phyloP scores from a whole-genome alignment of 2,888 invertebrate genomes.

The Tachina lurida region DNA sequence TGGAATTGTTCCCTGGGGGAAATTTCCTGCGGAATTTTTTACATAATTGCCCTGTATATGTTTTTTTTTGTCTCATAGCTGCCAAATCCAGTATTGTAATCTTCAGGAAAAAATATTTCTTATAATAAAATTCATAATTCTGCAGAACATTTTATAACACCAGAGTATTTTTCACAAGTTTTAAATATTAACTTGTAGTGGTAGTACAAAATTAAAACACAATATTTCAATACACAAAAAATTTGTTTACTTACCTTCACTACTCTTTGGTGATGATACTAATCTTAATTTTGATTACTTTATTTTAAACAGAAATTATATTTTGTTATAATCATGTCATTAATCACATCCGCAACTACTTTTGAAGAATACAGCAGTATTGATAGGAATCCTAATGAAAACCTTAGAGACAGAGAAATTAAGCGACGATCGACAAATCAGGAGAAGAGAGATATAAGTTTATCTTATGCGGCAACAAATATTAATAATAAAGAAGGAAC shows the following conservation, averaged over 20 bases:
- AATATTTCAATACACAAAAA: neutral
- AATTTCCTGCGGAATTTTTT: too few species aligned
- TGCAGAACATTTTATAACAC: too few species aligned
- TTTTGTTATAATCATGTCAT: constrained; percentile 32
- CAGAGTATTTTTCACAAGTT: too few species aligned
- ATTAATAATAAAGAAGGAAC: constrained; percentile 82
- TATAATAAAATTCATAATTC: too few species aligned
- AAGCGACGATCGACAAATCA: constrained; percentile 72
- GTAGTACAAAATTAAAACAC: neutral
- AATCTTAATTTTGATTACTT: constrained; percentile 11
- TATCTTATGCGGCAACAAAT: constrained; percentile 82
- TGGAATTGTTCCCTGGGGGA: too few species aligned
- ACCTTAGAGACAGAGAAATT: constrained; percentile 31
- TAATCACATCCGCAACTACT: constrained; percentile 50
- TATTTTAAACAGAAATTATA: constrained; percentile 54
- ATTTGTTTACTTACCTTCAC: constrained; percentile 45
- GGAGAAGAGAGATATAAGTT: constrained; percentile 80
- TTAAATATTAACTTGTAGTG: too few species aligned
- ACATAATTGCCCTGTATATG: too few species aligned
- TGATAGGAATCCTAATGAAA: constrained; percentile 26
- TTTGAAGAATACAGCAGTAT: constrained; percentile 56
- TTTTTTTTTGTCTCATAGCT: too few species aligned
- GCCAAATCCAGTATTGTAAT: too few species aligned
- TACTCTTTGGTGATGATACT: constrained; percentile 1
- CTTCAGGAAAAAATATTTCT: too few species aligned